Evolutionary conservation across 2,797 vertebrate species (phyloP).

Genomic region (Myioborus melanocephalus): DNA sequence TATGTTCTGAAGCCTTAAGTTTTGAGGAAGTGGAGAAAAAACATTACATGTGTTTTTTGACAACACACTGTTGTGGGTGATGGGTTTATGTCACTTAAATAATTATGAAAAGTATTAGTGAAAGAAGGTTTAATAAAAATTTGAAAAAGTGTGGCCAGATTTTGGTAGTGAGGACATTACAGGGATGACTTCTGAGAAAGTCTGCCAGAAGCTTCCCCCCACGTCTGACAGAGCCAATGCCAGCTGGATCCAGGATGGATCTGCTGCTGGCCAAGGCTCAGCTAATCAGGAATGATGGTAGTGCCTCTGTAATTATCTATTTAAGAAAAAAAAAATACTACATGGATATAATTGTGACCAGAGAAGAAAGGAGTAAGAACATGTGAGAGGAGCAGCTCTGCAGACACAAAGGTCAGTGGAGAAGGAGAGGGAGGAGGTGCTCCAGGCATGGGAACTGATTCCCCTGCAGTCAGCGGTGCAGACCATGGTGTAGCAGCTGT

Average conservation of each 20-base stretch:
- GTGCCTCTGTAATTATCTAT: neutral
- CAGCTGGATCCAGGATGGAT: neutral
- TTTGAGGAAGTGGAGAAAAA: neutral
- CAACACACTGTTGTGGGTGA: fast-evolving
- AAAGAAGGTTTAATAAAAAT: neutral
- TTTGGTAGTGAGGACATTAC: neutral
- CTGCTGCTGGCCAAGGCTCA: neutral
- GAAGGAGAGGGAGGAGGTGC: neutral
- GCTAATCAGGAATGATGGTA: neutral
- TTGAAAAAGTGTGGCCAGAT: neutral
- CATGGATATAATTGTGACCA: neutral
- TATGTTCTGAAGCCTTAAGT: neutral
- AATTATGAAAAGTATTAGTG: neutral
- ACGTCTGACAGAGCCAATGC: neutral
- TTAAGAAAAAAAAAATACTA: neutral
- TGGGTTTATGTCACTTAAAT: neutral
- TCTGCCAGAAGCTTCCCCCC: neutral
- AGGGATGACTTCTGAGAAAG: neutral
- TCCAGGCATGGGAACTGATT: neutral
- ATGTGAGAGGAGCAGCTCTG: neutral
- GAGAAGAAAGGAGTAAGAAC: neutral
- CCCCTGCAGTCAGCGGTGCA: neutral
- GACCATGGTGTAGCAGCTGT: neutral
- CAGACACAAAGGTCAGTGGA: neutral
- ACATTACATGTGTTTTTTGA: neutral